These are phyloP conservation scores for Danaus melanippus DNA, from an alignment of 1,140 invertebrate species.

Conservation along the genomic window DNA sequence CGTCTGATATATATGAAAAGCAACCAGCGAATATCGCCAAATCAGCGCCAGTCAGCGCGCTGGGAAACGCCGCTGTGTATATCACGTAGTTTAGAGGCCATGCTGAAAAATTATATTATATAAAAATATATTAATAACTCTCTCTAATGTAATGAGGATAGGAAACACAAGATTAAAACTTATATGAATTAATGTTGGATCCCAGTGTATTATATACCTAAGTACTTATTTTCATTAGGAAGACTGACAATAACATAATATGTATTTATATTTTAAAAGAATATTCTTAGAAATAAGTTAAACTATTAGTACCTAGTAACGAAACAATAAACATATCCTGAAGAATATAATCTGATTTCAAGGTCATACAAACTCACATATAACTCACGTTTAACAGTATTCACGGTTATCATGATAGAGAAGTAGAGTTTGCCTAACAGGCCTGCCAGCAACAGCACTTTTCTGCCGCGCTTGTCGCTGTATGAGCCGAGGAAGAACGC, in stretches of 20 bases:
- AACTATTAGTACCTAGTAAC: no score
- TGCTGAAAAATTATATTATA: slow-evolving; percentile 31
- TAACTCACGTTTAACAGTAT: slow-evolving; percentile 71
- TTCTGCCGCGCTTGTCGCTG: slow-evolving; percentile 81
- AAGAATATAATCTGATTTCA: no score
- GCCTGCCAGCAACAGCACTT: slow-evolving; percentile 78
- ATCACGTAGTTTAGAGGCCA: slow-evolving; percentile 84
- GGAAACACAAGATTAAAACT: slow-evolving; percentile 1
- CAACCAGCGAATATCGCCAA: slow-evolving; percentile 82
- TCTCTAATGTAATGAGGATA: neutral
- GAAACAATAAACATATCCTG: no score
- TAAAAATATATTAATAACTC: no score
- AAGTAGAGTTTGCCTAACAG: slow-evolving; percentile 81
- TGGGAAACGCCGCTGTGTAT: slow-evolving; percentile 81
- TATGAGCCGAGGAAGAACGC: slow-evolving; percentile 84
- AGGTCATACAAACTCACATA: no score
- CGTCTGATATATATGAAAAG: slow-evolving; percentile 83
- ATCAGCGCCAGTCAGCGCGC: slow-evolving; percentile 80
- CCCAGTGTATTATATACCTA: no score
- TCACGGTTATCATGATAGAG: slow-evolving; percentile 80
- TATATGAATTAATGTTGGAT: neutral
- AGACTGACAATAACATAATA: no score
- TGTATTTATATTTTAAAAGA: no score
- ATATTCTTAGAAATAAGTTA: no score
- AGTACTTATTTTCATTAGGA: no score